Evolutionary conservation across 2,797 vertebrate species (phyloP), one percentile per base, ranked within the genome.

Genomic region (Acanthiza pusilla): DNA sequence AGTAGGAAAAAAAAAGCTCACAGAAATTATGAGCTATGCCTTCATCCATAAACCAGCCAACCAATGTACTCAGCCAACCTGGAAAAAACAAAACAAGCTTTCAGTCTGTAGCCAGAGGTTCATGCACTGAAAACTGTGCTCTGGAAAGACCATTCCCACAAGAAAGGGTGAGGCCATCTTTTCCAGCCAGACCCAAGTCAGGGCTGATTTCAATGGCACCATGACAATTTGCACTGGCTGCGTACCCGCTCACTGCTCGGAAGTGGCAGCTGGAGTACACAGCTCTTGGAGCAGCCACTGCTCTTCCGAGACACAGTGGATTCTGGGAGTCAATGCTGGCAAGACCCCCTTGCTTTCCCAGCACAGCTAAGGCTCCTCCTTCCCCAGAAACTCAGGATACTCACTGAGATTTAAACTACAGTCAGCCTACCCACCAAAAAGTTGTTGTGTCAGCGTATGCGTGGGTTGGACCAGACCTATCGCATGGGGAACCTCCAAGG

Each of bases 181-280:
- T 91, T 63, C 61, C 81, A 95, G 58, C 2, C 81, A 67, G 63
- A 45, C 13, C 14, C 1, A 2, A 66, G 67, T 26, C 50, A 73
- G 40, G 50, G 55, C 55, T 61, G 62, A 55, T 53, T 75, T 62
- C 58, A 63, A 14, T 1, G 0, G 42, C 45, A 42, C 11, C 0
- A 0, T 60, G 60, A 36, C 25, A 3, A 42, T 82, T 54, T 80
- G 30, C 54, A 12, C n/a, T 16, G 23, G 9, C 73, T 68, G 42
- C 0, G 0, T 40, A 63, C 16, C 12, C 0, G 55, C 7, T 71
- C 2, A 0, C 25, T 2, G 0, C 16, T 62, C 0, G 0, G 40
- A 84, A 82, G 47, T 4, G 61, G 66, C 74, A 86, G 18, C 51
- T 29, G 47, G 34, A 83, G 23, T 60, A 66, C 21, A 27, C 4